Base-by-base conservation (phyloP, 2,113 vertebrate species). In the Lichenostomus cassidix region DNA sequence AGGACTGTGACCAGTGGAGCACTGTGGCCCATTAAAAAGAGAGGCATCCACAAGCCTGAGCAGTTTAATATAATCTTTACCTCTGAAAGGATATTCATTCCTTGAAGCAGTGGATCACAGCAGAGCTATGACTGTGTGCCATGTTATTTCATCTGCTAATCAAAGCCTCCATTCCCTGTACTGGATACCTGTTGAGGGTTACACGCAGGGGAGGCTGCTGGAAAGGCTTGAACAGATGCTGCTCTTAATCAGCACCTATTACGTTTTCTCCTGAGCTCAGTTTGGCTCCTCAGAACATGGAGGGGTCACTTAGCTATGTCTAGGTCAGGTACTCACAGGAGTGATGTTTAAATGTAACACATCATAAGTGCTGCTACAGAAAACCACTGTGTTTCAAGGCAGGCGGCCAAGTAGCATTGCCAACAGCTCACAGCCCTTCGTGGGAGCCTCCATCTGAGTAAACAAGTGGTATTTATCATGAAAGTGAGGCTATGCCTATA, bases 401-500 rank as follows among this genome's bases (percentile, higher is more conserved):
- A 95, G 52, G 27, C 71, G 63, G 89, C 87, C 93, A 95, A 50
- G 33, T 73, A 35, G 47, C 29, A 52, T 23, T 53, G 67, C 84
- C 64, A 94, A 11, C 16, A 70, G 46, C 67, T 85, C 59, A 15
- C 77, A 88, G 84, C 33, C 47, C 35, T 82, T 77, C 10, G 2
- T 59, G 55, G 39, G 60, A 95, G 29, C 39, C 83, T 77, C 62
- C 67, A 73, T 90, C 67, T 70, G 67, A 74, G 68, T 81, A 88
- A 94, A 84, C 58, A 87, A 85, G 59, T 74, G 59, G 89, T 44
- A 91, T 94, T 95, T 96, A 87, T 83, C 27, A 74, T 44, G 79
- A 63, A 80, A 91, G 75, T 44, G 55, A 90, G 52, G 27, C 29
- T 80, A 83, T 63, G 75, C 24, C 68, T 93, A 77, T 81, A 77